A percentile compares a stretch with the other conserved stretches of the same genome.
phyloP scores from a whole-genome alignment of 2,113 vertebrate genomes.

The Noturus placidus region DNA sequence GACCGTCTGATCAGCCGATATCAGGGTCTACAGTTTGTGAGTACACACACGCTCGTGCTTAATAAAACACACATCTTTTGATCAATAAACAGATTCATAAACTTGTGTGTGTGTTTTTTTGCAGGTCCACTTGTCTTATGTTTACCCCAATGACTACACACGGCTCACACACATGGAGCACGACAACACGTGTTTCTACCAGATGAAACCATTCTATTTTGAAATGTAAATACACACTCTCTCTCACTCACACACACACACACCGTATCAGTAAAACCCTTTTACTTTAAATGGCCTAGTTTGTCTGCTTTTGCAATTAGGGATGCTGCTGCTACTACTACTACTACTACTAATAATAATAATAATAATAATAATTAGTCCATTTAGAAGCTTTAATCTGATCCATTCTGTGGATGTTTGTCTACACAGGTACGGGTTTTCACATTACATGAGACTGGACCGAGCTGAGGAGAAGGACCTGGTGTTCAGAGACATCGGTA shows the following conservation, averaged over 20 bases:
- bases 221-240: conserved; percentile 70
- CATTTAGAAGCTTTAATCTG: neutral
- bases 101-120: neutral
- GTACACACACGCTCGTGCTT: conserved; percentile 59
- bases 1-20: conserved; percentile 82
- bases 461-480: neutral
- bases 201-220: conserved; percentile 69
- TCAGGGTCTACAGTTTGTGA: conserved; percentile 91
- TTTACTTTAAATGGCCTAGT: too few species aligned
- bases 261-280: too few species aligned
- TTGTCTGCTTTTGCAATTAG: too few species aligned
- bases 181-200: conserved; percentile 89
- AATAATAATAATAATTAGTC: too few species aligned
- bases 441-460: neutral
- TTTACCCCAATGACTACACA: conserved; percentile 94
- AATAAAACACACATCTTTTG: neutral
- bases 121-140: conserved; percentile 86
- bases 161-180: conserved; percentile 92
- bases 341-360: too few species aligned
- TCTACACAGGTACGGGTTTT: neutral
- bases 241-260: neutral
- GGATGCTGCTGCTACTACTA: too few species aligned
- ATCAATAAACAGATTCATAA: neutral
- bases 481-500: neutral
- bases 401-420: neutral